A percentile compares a stretch with the other conserved stretches of the same genome.
phyloP scores from a whole-genome alignment of 2,888 invertebrate species.

The Ctenicera cuprea region DNA sequence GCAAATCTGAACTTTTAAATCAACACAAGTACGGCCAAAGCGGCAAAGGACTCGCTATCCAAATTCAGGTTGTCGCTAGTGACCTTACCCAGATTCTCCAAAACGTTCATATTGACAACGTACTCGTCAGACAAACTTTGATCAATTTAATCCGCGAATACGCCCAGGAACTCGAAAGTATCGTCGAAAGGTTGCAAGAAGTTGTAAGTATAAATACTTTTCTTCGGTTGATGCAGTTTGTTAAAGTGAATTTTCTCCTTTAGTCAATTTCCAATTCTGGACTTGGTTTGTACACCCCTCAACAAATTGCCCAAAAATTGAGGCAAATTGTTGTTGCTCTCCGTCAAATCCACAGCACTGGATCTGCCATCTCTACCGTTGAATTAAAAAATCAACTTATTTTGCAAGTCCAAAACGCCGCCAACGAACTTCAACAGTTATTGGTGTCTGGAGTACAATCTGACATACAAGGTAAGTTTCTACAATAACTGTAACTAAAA shows the following conservation, averaged over 20 bases:
- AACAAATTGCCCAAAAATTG: background rate
- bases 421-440: constrained; percentile 3
- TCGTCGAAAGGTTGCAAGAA: constrained; percentile 10
- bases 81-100: constrained; percentile 7
- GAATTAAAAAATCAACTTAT: constrained; percentile 16
- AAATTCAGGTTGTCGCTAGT: constrained; percentile 6
- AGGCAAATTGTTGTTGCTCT: background rate
- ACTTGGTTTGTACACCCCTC: background rate
- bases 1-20: too few relatives aligned
- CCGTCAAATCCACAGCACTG: background rate
- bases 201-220: background rate
- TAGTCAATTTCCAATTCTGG: background rate
- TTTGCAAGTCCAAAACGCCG: constrained; percentile 9
- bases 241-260: background rate
- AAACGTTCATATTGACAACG: constrained; percentile 7
- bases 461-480: constrained; percentile 10
- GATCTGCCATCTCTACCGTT: background rate
- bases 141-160: constrained; percentile 18
- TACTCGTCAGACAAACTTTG: constrained; percentile 8
- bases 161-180: background rate
- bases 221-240: too few relatives aligned
- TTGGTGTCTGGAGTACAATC: background rate
- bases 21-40: background rate
- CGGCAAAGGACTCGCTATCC: constrained; percentile 13
- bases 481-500: too few relatives aligned